Evolutionary conservation across 1,140 invertebrate species (phyloP), one percentile per base, ranked within the genome.

Genomic region (Bombus impatiens): DNA sequence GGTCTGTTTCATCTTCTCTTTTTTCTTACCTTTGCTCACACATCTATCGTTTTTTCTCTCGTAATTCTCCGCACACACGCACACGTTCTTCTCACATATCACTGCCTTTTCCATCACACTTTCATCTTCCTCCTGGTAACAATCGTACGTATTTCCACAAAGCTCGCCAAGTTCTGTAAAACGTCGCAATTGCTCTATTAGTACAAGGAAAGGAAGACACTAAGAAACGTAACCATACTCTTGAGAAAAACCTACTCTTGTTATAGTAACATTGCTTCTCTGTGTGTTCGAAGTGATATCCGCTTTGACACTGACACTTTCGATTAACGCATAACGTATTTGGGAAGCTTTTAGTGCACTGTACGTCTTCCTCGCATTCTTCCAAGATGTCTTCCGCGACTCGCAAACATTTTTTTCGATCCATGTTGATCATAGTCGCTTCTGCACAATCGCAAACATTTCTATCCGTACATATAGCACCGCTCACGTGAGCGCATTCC

Each of bases 81-180:
- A 91, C 18, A 15, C 32, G 6, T 78, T 88, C 4, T 15, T 35
- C 8, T 28, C 3, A n/a, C 89, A 91, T 10, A 0, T 37, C 15
- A 90, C 0, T 15, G 79, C 47, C 18, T 77, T 86, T 35, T 15
- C 1, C 42, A 70, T 10, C 32, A n/a, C 25, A 6, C 65, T 87
- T 6, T n/a, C 35, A 6, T 88, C n/a, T 22, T 72, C 80, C 1
- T 6, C 5, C n/a, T 88, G 87, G 6, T 91, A 90, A 79, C 89
- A 91, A 2, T 91, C 89, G 47, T 86, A 88, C 67, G 37, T 47
- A 25, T 78, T 67, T 0, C 3, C 76, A 42, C 89, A 91, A 0
- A 40, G 25, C 0, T 87, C 80, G 5, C 53, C 89, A 15, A 90
- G 22, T 1, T 1, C 89, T 90, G 40, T 4, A 35, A 71, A 88